These are phyloP conservation scores for Euthynnus affinis DNA, from an alignment of 2,797 vertebrate species.

Conservation along the genomic window DNA sequence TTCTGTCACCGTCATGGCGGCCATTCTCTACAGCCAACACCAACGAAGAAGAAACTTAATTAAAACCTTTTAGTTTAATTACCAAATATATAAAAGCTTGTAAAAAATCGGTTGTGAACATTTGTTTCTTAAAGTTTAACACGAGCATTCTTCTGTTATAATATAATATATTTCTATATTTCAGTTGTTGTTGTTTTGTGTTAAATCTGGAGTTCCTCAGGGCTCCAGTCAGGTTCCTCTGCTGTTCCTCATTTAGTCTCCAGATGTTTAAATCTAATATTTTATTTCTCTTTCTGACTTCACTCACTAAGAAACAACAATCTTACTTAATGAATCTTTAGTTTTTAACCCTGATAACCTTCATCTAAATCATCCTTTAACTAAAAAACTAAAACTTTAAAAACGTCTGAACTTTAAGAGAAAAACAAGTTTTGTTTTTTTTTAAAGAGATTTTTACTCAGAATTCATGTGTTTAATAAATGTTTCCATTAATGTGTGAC, in stretches of 20 bases:
- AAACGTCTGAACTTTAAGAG: too few species aligned
- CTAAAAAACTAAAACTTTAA: too few species aligned
- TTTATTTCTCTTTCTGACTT: neutral
- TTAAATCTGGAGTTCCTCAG: constrained; percentile 1
- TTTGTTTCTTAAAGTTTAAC: too few species aligned
- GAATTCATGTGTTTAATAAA: too few species aligned
- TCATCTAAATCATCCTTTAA: too few species aligned
- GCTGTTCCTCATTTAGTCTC: neutral
- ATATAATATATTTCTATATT: neutral
- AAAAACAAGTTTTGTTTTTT: too few species aligned
- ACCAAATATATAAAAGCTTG: constrained; percentile 14
- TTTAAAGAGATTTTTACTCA: too few species aligned
- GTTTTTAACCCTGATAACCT: too few species aligned
- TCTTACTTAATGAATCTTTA: neutral
- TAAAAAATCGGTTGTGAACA: too few species aligned
- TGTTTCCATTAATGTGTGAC: neutral
- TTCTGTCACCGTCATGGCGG: neutral
- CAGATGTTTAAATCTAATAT: neutral
- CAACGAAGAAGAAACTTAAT: neutral
- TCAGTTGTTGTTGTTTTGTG: neutral
- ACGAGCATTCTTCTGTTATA: neutral
- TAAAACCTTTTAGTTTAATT: neutral
- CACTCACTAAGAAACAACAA: neutral
- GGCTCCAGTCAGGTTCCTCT: neutral
- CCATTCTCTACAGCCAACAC: constrained; percentile 6